phyloP scores from a whole-genome alignment of 1,140 invertebrate genomes.

The Eupeodes corollae region DNA sequence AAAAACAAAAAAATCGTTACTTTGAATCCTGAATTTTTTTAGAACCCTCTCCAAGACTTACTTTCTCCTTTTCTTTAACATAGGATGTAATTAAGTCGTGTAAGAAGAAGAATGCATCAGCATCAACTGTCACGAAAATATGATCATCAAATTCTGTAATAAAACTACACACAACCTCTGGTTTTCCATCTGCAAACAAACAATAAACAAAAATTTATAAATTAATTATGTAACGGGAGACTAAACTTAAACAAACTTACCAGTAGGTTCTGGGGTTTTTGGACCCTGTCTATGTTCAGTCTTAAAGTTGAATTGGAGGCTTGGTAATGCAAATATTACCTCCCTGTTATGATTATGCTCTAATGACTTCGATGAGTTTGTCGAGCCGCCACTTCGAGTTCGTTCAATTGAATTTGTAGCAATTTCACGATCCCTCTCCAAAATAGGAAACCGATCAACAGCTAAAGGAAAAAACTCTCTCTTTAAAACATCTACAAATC shows the following conservation, averaged over 20 bases:
- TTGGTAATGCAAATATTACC: conserved; percentile 89
- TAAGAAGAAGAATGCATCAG: conserved; percentile 93
- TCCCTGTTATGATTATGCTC: conserved; percentile 84
- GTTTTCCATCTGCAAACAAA: conserved; percentile 58
- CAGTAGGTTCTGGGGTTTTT: conserved; percentile 55
- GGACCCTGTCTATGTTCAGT: conserved; percentile 79
- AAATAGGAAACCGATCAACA: conserved; percentile 77
- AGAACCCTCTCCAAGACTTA: too few relatives aligned
- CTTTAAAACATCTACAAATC: background rate
- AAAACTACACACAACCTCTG: conserved; percentile 89
- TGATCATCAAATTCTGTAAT: conserved; percentile 98
- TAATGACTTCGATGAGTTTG: conserved; percentile 47
- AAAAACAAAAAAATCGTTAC: background rate
- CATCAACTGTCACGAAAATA: conserved; percentile 95
- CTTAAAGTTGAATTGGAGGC: conserved; percentile 83
- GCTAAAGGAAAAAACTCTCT: conserved; percentile 46
- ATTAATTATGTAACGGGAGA: conserved; percentile 1
- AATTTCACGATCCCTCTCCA: conserved; percentile 53
- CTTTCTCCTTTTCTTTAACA: conserved; percentile 79
- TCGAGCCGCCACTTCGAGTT: conserved; percentile 27
- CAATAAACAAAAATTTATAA: background rate
- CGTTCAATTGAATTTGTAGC: conserved; percentile 42
- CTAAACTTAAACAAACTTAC: conserved; percentile 37
- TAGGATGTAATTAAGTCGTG: conserved; percentile 95
- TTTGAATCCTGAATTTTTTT: too few relatives aligned